Evolutionary conservation across 2,888 invertebrate species (phyloP), one percentile per base, ranked within the genome.

Genomic region (Metacarcinus magister): DNA sequence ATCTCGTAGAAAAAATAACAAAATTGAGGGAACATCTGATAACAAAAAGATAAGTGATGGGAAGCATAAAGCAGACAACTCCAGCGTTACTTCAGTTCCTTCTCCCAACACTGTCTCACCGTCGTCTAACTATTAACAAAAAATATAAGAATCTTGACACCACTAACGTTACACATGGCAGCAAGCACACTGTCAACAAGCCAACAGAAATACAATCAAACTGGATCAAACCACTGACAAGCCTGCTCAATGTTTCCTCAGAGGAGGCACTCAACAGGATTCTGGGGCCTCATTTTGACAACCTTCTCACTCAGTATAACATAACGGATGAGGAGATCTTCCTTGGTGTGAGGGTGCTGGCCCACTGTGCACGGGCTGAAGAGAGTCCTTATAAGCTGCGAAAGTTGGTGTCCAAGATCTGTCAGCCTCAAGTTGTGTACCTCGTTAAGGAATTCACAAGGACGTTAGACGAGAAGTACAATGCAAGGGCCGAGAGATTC

Each of bases 311-410:
- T 3, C 96, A 94, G 60, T 92, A 96, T n/a, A 44, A 90, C n/a
- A 60, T 96, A 13, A 54, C 96, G 19, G 95, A 96, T 87, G 89
- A 95, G n/a, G 96, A 96, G 89, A 94, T 96, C 82, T 95, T 96
- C 54, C 60, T 96, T 23, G 96, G 96, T 0, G 60, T 96, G n/a
- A 87, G 92, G 91, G 94, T 93, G 28, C 82, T 96, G 23, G 96
- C 96, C 44, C 96, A 96, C 89, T 60, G 92, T 28, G 54, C 95
- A 19, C 82, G 96, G n/a, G 60, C 94, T 28, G 60, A 93, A 10
- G 54, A 54, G 19, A 28, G 60, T 32, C 60, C 82, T 7, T 89
- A 46, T 4, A 44, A 44, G 19, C 43, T 95, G 28, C 28, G 44
- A 2, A n/a, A 39, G 3, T 46, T 96, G 28, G 60, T 93, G 28